phyloP scores from a whole-genome alignment of 2,888 invertebrate species.

The Metopia argyrocephala region DNA sequence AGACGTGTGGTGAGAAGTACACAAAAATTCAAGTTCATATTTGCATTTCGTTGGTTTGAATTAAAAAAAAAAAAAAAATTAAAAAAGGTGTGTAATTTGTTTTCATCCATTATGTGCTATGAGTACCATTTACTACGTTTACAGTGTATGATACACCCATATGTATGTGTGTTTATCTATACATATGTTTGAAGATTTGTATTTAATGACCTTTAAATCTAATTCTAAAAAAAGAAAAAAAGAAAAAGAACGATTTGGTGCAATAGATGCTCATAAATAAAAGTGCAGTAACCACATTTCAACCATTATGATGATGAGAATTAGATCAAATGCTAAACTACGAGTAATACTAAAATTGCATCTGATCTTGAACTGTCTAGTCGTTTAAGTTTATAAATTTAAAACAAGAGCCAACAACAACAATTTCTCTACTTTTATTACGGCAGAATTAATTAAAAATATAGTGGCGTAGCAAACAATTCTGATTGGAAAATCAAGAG shows the following conservation, averaged over 20 bases:
- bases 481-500: too few species aligned
- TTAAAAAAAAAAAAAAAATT: background rate
- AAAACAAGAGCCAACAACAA: too few species aligned
- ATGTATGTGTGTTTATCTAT: background rate
- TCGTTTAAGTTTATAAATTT: background rate
- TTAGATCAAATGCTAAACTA: background rate
- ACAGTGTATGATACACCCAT: background rate
- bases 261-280: background rate
- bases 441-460: too few species aligned
- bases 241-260: background rate
- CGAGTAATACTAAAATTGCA: too few species aligned
- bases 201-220: slow-evolving; percentile 14
- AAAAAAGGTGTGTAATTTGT: slow-evolving; percentile 25
- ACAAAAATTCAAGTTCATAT: slow-evolving; percentile 29
- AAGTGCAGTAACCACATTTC: background rate
- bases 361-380: background rate
- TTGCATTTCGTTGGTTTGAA: slow-evolving; percentile 2
- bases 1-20: background rate
- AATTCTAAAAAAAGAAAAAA: background rate
- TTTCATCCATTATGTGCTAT: background rate
- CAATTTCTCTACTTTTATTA: too few species aligned
- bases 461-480: too few species aligned
- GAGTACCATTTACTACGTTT: background rate
- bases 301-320: background rate
- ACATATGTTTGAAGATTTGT: background rate